A percentile compares a stretch with the other conserved stretches of the same genome.
Conservation (phyloP, 92 coral and sea anemone genomes). For the Actinostola sp. region DNA sequence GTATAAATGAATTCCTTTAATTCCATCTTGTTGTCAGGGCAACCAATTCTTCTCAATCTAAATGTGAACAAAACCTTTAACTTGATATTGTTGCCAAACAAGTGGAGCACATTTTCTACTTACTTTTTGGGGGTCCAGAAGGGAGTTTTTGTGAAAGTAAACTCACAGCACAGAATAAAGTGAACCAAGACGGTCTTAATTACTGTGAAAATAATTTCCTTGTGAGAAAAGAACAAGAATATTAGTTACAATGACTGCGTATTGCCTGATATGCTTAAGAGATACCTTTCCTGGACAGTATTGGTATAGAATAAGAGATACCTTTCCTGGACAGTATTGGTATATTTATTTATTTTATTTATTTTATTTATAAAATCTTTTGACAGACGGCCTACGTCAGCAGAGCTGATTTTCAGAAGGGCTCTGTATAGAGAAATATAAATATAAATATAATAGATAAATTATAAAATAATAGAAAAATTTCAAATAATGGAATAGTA, state of each 20-base stretch:
- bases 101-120: constrained; percentile 20
- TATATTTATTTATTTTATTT: too few species aligned
- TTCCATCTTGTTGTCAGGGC: constrained; percentile 70
- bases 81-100: not conserved
- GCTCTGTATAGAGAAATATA: too few species aligned
- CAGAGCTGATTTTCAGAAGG: too few species aligned
- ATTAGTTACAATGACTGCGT: not conserved
- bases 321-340: constrained; percentile 82
- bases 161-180: constrained; percentile 64
- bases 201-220: constrained; percentile 64
- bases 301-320: too few species aligned
- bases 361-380: too few species aligned
- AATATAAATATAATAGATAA: too few species aligned
- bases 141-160: constrained; percentile 46
- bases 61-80: not conserved
- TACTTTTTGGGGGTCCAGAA: constrained; percentile 81
- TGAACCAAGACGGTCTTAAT: constrained; percentile 44
- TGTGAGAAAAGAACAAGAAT: not conserved
- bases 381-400: too few species aligned
- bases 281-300: too few species aligned
- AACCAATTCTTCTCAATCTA: constrained; percentile 81
- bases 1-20: constrained; percentile 42
- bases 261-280: too few species aligned
- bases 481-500: too few species aligned
- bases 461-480: too few species aligned